Percentiles rank a stretch among this genome's conserved stretches.
Conservation (phyloP, 2,797 vertebrate genomes). For the Onychomys leucogaster region DNA sequence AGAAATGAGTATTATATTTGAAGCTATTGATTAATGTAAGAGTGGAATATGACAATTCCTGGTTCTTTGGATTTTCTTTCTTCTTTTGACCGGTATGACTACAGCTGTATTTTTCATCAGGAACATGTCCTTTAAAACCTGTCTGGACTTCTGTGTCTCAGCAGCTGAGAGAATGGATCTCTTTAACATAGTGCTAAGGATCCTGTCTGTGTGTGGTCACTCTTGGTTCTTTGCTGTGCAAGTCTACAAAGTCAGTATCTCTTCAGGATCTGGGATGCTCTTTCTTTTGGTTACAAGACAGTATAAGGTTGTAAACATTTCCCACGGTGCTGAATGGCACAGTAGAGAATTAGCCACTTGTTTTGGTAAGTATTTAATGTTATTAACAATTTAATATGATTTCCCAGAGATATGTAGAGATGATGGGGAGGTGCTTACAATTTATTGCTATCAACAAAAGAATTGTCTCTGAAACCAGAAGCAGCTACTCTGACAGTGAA, state of each 20-base stretch:
- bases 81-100: not conserved
- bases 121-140: not conserved
- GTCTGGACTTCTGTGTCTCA: not conserved
- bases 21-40: conserved; percentile 8
- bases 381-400: not conserved
- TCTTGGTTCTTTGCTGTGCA: conserved; percentile 9
- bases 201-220: not conserved
- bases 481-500: not conserved
- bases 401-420: not conserved
- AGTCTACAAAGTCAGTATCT: not conserved
- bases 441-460: not conserved
- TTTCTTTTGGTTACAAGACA: not conserved
- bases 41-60: conserved; percentile 23
- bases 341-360: not conserved
- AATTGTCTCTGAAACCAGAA: not conserved
- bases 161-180: not conserved
- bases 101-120: conserved; percentile 34
- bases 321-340: not conserved
- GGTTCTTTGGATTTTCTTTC: conserved; percentile 6
- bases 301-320: not conserved
- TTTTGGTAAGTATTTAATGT: conserved; percentile 41
- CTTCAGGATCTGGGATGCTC: not conserved
- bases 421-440: not conserved
- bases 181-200: not conserved
- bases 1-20: not conserved